These are phyloP conservation scores for Porites rus DNA, from an alignment of 92 coral and sea anemone species.

Conservation along the genomic window DNA sequence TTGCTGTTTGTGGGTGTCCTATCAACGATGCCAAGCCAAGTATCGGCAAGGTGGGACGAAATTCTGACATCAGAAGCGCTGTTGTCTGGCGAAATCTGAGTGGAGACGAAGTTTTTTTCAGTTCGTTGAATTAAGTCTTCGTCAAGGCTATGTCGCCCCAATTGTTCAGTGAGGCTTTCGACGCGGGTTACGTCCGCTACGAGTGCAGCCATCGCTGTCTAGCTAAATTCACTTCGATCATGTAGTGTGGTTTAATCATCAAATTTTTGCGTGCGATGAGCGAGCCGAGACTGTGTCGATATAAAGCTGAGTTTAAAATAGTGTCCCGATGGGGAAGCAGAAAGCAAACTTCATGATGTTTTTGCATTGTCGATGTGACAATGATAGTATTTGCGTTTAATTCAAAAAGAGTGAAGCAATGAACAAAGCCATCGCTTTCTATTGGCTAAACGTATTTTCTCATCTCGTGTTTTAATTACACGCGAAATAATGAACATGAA, in stretches of 20 bases:
- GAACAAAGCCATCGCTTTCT: slow-evolving; percentile 37
- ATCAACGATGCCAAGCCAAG: slow-evolving; percentile 31
- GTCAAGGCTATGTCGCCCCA: slow-evolving; percentile 59
- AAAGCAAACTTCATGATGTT: slow-evolving; percentile 51
- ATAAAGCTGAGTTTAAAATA: slow-evolving; percentile 10
- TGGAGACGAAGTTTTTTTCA: slow-evolving; percentile 15
- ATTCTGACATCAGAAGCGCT: not conserved
- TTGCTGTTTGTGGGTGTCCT: slow-evolving; percentile 18
- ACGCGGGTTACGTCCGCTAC: slow-evolving; percentile 54
- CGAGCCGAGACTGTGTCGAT: slow-evolving; percentile 7
- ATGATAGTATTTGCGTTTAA: slow-evolving; percentile 61
- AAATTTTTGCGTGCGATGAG: slow-evolving; percentile 10
- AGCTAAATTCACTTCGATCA: not conserved
- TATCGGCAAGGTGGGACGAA: not conserved
- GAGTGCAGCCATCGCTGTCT: slow-evolving; percentile 33
- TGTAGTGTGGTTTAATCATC: not conserved
- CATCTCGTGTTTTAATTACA: slow-evolving; percentile 48
- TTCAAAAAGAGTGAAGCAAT: slow-evolving; percentile 53
- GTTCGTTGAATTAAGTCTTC: slow-evolving; percentile 24
- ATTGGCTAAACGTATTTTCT: slow-evolving; percentile 51
- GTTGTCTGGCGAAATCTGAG: slow-evolving; percentile 9
- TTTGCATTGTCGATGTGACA: slow-evolving; percentile 61
- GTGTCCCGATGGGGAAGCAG: slow-evolving; percentile 44
- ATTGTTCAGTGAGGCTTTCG: slow-evolving; percentile 57
- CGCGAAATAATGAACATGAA: slow-evolving; percentile 49